Evolutionary conservation across 2,888 invertebrate species (phyloP).

Genomic region (Platycnemis pennipes): DNA sequence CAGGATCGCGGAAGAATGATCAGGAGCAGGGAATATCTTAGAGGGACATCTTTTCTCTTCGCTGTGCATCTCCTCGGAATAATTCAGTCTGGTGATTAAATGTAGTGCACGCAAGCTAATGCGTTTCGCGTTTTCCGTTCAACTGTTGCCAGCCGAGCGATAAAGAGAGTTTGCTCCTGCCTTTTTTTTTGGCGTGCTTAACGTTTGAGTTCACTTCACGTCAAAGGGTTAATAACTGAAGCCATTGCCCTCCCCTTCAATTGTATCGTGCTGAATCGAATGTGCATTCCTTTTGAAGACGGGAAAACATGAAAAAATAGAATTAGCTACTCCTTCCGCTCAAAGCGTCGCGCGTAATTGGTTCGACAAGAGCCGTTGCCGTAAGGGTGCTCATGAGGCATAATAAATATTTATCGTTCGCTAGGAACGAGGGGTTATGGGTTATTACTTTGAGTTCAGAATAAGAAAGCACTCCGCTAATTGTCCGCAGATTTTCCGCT

Average conservation of each 20-base stretch:
- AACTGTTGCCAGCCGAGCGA: neutral
- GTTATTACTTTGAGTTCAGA: neutral
- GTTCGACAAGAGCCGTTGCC: neutral
- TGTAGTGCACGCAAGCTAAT: neutral
- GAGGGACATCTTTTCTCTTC: neutral
- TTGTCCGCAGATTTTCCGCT: constrained; percentile 22
- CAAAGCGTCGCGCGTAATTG: neutral
- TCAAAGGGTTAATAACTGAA: neutral
- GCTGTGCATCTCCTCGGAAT: neutral
- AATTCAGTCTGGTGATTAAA: neutral
- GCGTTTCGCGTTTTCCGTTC: neutral
- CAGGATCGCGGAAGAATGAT: neutral
- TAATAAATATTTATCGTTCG: neutral
- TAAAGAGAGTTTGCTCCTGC: neutral
- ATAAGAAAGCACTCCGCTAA: neutral
- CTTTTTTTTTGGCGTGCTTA: neutral
- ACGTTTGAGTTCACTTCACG: neutral
- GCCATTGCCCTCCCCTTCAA: neutral
- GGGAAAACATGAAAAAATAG: neutral
- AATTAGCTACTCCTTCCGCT: neutral
- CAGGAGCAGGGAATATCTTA: neutral
- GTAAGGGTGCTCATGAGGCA: neutral
- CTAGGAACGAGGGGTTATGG: neutral
- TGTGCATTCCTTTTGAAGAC: neutral
- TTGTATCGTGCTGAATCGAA: neutral